These are phyloP conservation scores for Gephyroberyx darwinii DNA, from an alignment of 2,797 vertebrate species.

Conservation along the genomic window DNA sequence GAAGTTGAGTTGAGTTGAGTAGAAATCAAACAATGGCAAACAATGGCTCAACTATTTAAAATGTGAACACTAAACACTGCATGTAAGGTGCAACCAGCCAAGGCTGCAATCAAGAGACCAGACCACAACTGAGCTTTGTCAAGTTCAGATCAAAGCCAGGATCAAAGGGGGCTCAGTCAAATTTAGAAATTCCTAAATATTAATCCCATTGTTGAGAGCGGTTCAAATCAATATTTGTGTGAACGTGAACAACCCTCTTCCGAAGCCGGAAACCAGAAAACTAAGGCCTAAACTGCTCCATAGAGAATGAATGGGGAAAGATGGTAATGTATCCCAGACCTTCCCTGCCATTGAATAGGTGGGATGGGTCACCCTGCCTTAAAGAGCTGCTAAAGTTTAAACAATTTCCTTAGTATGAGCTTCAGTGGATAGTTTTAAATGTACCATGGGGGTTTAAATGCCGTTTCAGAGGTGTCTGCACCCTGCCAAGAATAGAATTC, in stretches of 20 bases:
- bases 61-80: background rate
- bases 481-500: too few species aligned
- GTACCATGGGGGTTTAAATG: too few species aligned
- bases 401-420: too few species aligned
- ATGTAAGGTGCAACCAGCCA: background rate
- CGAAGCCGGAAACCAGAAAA: background rate
- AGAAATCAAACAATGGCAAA: slow-evolving; percentile 33
- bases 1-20: too few species aligned
- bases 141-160: slow-evolving; percentile 22
- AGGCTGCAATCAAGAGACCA: slow-evolving; percentile 40
- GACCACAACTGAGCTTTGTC: slow-evolving; percentile 27
- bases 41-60: slow-evolving; percentile 5
- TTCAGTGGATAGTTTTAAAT: too few species aligned
- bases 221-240: background rate
- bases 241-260: background rate
- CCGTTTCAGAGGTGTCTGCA: too few species aligned
- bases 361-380: too few species aligned
- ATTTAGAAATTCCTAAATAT: background rate
- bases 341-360: too few species aligned
- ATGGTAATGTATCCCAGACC: too few species aligned
- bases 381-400: too few species aligned
- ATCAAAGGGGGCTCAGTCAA: background rate
- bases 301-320: too few species aligned
- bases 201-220: too few species aligned
- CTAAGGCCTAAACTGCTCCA: background rate